These are phyloP conservation scores for Acanthococcus lagerstroemiae DNA, from an alignment of 2,888 invertebrate genomes.

Conservation along the genomic window DNA sequence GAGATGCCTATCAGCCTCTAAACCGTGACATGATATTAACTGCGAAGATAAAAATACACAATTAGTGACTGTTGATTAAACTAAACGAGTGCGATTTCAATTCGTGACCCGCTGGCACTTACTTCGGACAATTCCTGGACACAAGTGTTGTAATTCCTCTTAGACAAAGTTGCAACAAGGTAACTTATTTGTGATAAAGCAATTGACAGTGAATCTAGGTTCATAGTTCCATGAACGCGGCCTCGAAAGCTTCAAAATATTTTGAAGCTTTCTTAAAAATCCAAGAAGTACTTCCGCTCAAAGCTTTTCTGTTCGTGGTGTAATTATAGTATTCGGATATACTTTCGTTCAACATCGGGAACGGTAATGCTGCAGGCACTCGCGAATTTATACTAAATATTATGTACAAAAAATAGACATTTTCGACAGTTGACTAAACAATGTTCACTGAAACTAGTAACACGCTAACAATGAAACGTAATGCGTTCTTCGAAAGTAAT, in stretches of 20 bases:
- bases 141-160: constrained; percentile 88
- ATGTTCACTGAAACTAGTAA: no score
- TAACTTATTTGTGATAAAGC: constrained; percentile 97
- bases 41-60: constrained; percentile 45
- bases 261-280: constrained; percentile 83
- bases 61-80: no score
- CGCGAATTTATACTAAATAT: not conserved
- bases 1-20: constrained; percentile 94
- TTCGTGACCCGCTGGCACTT: constrained; percentile 43
- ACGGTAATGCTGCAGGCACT: not conserved
- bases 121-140: constrained; percentile 83
- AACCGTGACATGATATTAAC: constrained; percentile 84
- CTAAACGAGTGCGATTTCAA: not conserved
- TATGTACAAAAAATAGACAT: no score
- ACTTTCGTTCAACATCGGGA: constrained; percentile 47
- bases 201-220: constrained; percentile 97
- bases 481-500: no score
- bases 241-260: constrained; percentile 90
- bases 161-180: constrained; percentile 89
- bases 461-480: no score
- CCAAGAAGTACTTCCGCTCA: constrained; percentile 53
- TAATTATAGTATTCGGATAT: constrained; percentile 45
- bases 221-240: constrained; percentile 92
- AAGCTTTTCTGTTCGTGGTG: constrained; percentile 42
- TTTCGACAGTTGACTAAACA: no score